phyloP scores from a whole-genome alignment of 2,888 invertebrate species.

The Protula sp. region DNA sequence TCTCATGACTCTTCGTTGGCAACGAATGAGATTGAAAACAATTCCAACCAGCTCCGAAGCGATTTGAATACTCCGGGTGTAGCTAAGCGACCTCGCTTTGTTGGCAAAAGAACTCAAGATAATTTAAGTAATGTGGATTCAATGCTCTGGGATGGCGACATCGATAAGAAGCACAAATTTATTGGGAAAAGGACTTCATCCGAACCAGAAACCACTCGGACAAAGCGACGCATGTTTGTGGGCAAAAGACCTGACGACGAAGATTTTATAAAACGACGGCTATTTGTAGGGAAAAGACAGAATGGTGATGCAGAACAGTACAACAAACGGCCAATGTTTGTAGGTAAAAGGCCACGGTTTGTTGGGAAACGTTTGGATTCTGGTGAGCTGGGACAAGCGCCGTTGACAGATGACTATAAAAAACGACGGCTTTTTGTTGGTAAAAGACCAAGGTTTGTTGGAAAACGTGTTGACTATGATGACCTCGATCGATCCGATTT shows the following conservation, averaged over 20 bases:
- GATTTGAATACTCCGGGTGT: too few relatives aligned
- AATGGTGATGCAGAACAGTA: background rate
- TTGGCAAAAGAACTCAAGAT: background rate
- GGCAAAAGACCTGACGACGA: slow-evolving; percentile 11
- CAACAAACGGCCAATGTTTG: background rate
- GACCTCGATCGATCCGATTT: background rate
- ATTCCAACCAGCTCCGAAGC: too few relatives aligned
- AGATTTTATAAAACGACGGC: slow-evolving; percentile 9
- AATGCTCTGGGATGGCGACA: background rate
- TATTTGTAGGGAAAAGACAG: slow-evolving; percentile 1
- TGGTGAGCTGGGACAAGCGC: background rate
- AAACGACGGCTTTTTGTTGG: slow-evolving; percentile 16
- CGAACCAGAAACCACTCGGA: background rate
- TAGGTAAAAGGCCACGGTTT: background rate
- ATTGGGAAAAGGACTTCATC: background rate
- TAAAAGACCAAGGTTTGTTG: slow-evolving; percentile 3
- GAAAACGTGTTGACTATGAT: background rate
- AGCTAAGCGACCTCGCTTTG: background rate
- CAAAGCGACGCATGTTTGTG: slow-evolving; percentile 10
- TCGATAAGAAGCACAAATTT: background rate
- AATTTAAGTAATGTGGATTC: background rate
- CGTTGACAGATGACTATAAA: slow-evolving; percentile 7
- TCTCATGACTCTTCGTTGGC: too few relatives aligned
- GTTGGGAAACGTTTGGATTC: background rate
- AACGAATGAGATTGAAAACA: too few relatives aligned